These are phyloP conservation scores for Sceloporus undulatus DNA, from an alignment of 2,113 vertebrate genomes.

Conservation along the genomic window DNA sequence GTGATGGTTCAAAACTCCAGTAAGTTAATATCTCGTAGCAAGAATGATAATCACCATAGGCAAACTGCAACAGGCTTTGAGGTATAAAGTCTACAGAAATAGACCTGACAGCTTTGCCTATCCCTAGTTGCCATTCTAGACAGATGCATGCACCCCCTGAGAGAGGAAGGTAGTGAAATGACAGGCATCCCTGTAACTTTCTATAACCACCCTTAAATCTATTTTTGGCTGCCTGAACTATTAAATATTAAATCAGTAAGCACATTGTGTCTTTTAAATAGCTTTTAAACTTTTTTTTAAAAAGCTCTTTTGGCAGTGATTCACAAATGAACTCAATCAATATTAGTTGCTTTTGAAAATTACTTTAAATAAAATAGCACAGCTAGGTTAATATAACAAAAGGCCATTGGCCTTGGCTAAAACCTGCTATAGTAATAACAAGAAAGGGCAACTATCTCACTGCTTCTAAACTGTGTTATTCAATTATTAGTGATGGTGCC, in stretches of 20 bases:
- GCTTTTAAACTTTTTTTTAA: conserved; percentile 45
- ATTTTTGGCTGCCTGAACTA: neutral
- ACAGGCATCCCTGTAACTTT: neutral
- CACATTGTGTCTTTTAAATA: conserved; percentile 46
- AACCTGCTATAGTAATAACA: neutral
- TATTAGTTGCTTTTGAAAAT: conserved; percentile 46
- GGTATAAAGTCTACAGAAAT: neutral
- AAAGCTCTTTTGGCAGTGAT: conserved; percentile 41
- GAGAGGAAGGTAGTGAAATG: neutral
- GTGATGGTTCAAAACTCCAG: too few relatives aligned
- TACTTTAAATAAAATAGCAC: conserved; percentile 56
- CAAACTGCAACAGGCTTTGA: too few relatives aligned
- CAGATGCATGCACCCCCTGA: neutral
- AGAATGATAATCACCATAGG: too few relatives aligned
- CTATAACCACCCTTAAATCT: neutral
- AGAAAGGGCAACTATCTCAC: neutral
- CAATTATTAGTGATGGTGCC: neutral
- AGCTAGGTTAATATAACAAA: conserved; percentile 10
- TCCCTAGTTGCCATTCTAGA: neutral
- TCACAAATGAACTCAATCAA: conserved; percentile 60
- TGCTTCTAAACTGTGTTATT: neutral
- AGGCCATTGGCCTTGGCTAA: neutral
- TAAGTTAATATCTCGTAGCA: too few relatives aligned
- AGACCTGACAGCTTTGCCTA: neutral
- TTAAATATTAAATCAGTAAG: conserved; percentile 40